A percentile compares a stretch with the other conserved stretches of the same genome.
Evolutionary conservation across 2,888 invertebrate genomes (phyloP).

Genomic region (Rhamphomyia laevipes): DNA sequence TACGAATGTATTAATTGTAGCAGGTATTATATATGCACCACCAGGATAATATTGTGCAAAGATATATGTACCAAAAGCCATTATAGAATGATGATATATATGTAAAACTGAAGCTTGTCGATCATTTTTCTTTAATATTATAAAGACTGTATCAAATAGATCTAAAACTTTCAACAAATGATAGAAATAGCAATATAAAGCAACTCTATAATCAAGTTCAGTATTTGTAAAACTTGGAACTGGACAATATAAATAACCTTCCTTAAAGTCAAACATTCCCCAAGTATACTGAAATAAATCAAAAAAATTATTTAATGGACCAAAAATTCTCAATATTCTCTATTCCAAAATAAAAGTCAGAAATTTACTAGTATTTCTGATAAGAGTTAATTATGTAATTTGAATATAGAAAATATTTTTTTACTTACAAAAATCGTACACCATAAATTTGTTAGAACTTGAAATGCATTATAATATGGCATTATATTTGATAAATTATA

Average conservation of each 20-base stretch:
- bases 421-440: no score
- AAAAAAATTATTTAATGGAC: no score
- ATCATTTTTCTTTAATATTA: slow-evolving; percentile 53
- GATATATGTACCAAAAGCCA: slow-evolving; percentile 53
- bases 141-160: slow-evolving; percentile 55
- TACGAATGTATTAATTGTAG: slow-evolving; percentile 59
- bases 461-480: slow-evolving; percentile 51
- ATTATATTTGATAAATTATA: slow-evolving; percentile 49
- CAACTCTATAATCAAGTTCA: no score
- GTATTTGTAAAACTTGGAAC: no score
- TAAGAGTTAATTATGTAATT: no score
- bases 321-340: no score
- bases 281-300: no score
- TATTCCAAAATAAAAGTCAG: no score
- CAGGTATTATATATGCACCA: slow-evolving; percentile 53
- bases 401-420: no score
- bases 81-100: slow-evolving; percentile 56
- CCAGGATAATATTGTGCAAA: slow-evolving; percentile 47
- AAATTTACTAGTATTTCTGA: no score
- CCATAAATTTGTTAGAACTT: slow-evolving; percentile 40
- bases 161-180: slow-evolving; percentile 50
- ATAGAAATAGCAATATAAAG: slow-evolving; percentile 41
- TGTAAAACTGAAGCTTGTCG: slow-evolving; percentile 57
- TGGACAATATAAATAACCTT: no score
- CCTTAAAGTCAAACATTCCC: no score